A percentile compares a stretch with the other conserved stretches of the same genome.
phyloP scores from a whole-genome alignment of 2,113 vertebrate species.

The Antennarius striatus region DNA sequence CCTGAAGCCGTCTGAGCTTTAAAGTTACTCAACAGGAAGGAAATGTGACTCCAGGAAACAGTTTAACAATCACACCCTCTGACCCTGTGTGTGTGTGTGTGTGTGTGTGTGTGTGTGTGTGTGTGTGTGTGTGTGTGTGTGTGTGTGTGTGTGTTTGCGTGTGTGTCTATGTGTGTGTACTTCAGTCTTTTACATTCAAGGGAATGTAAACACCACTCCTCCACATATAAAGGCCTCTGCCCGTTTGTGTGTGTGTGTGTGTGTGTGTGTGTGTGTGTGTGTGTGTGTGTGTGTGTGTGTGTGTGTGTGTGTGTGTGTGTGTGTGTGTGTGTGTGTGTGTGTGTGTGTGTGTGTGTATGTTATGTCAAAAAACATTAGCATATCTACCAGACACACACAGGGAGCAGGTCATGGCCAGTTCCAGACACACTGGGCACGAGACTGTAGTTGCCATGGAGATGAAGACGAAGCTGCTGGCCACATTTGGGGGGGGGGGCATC shows the following conservation, averaged over 20 bases:
- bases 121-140: constrained; percentile 19
- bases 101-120: constrained; percentile 5
- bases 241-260: not conserved
- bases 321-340: too few relatives aligned
- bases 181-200: not conserved
- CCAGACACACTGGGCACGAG: constrained; percentile 54
- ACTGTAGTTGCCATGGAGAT: constrained; percentile 49
- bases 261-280: too few relatives aligned
- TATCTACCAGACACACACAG: constrained; percentile 41
- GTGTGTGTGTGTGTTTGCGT: not conserved
- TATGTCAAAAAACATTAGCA: constrained; percentile 34
- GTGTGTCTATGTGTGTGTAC: too few relatives aligned
- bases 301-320: not conserved
- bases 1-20: constrained; percentile 22
- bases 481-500: constrained; percentile 33
- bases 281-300: constrained; percentile 11
- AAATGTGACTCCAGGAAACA: constrained; percentile 69
- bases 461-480: constrained; percentile 54
- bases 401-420: constrained; percentile 16
- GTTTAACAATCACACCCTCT: constrained; percentile 57
- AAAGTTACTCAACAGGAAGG: constrained; percentile 73
- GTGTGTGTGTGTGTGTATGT: constrained; percentile 22
- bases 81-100: constrained; percentile 35
- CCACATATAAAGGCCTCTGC: constrained; percentile 14
- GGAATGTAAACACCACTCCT: constrained; percentile 37